Percentiles rank a stretch among this genome's conserved stretches.
Conservation (phyloP, 2,888 invertebrate species). For the Iselma pallidipennis region DNA sequence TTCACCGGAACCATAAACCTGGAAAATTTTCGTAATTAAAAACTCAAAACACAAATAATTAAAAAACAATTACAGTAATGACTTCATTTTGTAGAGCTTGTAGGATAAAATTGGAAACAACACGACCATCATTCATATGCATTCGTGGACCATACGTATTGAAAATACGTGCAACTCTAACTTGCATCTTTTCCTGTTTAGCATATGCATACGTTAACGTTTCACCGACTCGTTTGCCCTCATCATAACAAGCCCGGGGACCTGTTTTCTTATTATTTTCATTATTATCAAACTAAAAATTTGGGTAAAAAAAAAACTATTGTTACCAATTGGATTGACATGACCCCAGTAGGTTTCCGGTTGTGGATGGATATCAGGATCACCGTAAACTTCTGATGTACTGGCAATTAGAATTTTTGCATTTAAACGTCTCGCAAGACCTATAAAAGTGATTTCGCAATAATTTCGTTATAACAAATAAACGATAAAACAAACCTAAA, state of each 20-base stretch:
- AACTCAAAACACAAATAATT: conserved; percentile 9
- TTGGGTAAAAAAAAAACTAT: background rate
- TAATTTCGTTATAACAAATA: background rate
- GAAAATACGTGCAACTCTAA: conserved; percentile 96
- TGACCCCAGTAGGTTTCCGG: conserved; percentile 99
- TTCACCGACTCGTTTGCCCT: conserved; percentile 98
- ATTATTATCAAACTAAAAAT: background rate
- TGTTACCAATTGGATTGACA: conserved; percentile 94
- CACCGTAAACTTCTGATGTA: conserved; percentile 98
- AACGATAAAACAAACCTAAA: conserved; percentile 64
- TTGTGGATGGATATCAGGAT: conserved; percentile 98
- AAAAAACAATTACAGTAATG: conserved; percentile 73
- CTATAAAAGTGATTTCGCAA: conserved; percentile 55
- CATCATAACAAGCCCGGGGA: conserved; percentile 97
- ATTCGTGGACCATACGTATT: conserved; percentile 99
- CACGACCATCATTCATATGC: conserved; percentile 98
- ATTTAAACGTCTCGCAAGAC: conserved; percentile 88
- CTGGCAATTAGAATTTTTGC: conserved; percentile 95
- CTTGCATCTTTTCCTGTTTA: conserved; percentile 93
- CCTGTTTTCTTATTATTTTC: conserved; percentile 58
- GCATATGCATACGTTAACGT: conserved; percentile 95
- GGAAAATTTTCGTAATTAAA: conserved; percentile 33
- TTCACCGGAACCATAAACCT: conserved; percentile 84
- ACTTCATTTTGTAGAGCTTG: conserved; percentile 94
- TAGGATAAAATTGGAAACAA: conserved; percentile 97